phyloP scores from a whole-genome alignment of 2,888 invertebrate genomes.

The Furcula furcula region DNA sequence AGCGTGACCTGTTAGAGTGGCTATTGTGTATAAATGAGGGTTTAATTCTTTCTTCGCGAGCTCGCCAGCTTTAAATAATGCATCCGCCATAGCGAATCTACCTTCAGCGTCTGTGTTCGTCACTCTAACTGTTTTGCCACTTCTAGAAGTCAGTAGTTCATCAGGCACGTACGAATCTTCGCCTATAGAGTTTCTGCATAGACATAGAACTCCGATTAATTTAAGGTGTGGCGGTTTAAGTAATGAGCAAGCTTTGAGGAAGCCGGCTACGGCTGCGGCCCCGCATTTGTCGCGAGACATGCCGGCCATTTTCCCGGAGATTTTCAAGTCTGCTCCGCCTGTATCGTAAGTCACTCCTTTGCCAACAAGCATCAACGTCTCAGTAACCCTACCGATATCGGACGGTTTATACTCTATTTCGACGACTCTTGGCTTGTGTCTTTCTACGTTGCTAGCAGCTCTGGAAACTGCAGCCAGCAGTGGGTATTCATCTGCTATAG shows the following conservation, averaged over 20 bases:
- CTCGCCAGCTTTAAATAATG: conserved; percentile 75
- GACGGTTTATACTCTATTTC: conserved; percentile 85
- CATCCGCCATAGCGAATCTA: conserved; percentile 93
- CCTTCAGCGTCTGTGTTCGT: conserved; percentile 97
- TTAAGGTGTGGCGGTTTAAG: conserved; percentile 88
- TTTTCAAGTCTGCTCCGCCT: conserved; percentile 90
- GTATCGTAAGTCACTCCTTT: conserved; percentile 94
- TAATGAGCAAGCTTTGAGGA: conserved; percentile 88
- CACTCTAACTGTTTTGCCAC: conserved; percentile 90
- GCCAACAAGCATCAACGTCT: conserved; percentile 91
- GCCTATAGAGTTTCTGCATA: conserved; percentile 94
- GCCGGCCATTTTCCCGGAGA: conserved; percentile 87
- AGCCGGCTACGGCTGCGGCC: conserved; percentile 93
- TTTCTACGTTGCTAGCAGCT: conserved; percentile 85
- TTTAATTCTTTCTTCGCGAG: conserved; percentile 85
- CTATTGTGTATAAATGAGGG: conserved; percentile 93
- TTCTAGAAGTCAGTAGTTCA: conserved; percentile 90
- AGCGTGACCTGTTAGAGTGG: conserved; percentile 93
- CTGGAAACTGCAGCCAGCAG: conserved; percentile 88
- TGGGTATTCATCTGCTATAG: conserved; percentile 88
- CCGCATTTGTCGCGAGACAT: conserved; percentile 96
- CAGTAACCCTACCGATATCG: conserved; percentile 70
- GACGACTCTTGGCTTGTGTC: conserved; percentile 83
- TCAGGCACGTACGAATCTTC: conserved; percentile 92
- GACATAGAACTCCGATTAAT: conserved; percentile 89